These are phyloP conservation scores for Hipposideros larvatus DNA, from an alignment of 2,797 vertebrate genomes.

Conservation along the genomic window DNA sequence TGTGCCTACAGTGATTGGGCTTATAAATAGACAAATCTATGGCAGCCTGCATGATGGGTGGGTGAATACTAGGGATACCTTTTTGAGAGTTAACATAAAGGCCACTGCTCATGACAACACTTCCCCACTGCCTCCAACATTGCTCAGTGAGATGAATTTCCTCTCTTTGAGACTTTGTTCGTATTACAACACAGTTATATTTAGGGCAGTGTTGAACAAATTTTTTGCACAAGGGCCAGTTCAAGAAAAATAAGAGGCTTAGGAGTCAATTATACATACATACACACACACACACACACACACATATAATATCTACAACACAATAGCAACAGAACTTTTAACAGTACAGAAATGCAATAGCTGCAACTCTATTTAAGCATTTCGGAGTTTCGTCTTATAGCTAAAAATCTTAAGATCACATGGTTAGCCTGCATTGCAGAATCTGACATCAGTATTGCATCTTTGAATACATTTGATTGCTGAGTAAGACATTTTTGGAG, in stretches of 20 bases:
- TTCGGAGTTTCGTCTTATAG: neutral
- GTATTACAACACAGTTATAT: neutral
- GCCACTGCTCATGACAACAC: neutral
- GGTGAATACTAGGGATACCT: neutral
- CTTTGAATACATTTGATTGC: neutral
- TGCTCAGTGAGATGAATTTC: neutral
- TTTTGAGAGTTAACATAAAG: neutral
- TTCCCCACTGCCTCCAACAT: neutral
- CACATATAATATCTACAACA: neutral
- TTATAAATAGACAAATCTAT: neutral
- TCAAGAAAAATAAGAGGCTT: slow-evolving; percentile 6
- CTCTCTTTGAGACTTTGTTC: neutral
- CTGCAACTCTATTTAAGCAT: neutral
- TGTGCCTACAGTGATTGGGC: neutral
- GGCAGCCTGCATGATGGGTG: neutral
- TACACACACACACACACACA: too few species aligned
- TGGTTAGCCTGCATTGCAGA: neutral
- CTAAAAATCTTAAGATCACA: neutral
- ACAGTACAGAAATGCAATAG: neutral
- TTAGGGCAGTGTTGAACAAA: neutral
- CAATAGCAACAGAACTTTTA: neutral
- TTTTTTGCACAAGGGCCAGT: neutral
- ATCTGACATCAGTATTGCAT: neutral
- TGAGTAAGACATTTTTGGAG: neutral
- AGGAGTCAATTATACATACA: neutral